Evolutionary conservation across 2,797 vertebrate species (phyloP).

Genomic region (Premnoplex brunnescens): DNA sequence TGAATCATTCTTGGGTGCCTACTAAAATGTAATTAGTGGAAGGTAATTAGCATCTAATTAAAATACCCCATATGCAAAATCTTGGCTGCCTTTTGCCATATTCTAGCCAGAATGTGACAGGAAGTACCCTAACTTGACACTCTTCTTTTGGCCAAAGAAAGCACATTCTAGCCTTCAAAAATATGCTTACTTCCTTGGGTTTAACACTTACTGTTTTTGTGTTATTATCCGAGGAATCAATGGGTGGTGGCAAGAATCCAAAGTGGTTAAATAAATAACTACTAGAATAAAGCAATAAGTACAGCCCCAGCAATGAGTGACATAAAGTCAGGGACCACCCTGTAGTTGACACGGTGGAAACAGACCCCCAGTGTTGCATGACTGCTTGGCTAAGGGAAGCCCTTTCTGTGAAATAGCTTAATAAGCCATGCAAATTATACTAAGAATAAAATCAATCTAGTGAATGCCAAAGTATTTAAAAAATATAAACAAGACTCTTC

Average conservation of each 20-base stretch:
- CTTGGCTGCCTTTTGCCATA: slow-evolving; percentile 25
- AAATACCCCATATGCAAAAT: slow-evolving; percentile 68
- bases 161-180: background rate
- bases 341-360: background rate
- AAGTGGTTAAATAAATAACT: slow-evolving; percentile 8
- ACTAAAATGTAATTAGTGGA: slow-evolving; percentile 83
- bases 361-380: accelerated
- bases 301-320: background rate
- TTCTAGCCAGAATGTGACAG: slow-evolving; percentile 6
- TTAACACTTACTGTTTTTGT: background rate
- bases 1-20: slow-evolving; percentile 75
- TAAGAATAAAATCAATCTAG: background rate
- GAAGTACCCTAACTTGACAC: background rate
- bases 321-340: background rate
- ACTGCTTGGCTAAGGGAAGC: background rate
- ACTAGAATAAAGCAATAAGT: background rate
- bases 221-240: background rate
- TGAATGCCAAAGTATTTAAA: background rate
- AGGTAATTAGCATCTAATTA: slow-evolving; percentile 86
- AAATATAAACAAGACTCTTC: background rate
- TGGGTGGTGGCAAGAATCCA: background rate
- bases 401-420: background rate
- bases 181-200: background rate
- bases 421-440: background rate
- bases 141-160: background rate